Base-by-base conservation (phyloP, 2,888 invertebrate genomes). In the Dimorphilus gyrociliatus region DNA sequence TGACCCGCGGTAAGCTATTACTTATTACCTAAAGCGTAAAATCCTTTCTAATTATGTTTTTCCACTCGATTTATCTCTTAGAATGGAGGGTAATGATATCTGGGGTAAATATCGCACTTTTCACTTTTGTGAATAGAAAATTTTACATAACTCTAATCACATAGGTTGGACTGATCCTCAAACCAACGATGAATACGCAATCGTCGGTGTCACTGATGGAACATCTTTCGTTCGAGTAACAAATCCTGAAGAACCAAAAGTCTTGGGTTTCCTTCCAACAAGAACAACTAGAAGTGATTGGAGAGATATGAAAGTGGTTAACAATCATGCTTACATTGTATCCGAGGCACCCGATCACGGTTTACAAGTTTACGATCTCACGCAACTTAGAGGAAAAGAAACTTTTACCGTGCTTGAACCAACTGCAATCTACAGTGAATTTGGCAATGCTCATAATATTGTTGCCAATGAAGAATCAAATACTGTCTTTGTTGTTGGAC, bases 381-480 rank as follows among this genome's bases (percentile, higher is more conserved):
- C 19, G 10, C 28, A 19, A 7, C 23, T 32, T 7, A 10, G 32
- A 14, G 23, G 15, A n/a, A 27, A 6, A 16, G n/a, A 7, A 16
- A 10, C n/a, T 16, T 10, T 16, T 21, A n/a, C 8, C 8, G 21
- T n/a, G 8, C 21, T 21, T n/a, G 8, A 21, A 15, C 17, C 28
- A 3, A 29, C 28, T 23, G 13, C 23, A 3, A 17, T 21, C 25
- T 32, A 32, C 29, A 17, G 24, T 16, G 25, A 23, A 4, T 17
- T 37, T 8, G 37, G 37, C 2, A 35, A 37, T 23, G 26, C 35
- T 10, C 37, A 37, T 29, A 38, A 38, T 26, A 30, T 38, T 14
- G 33, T 33, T 4, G 16, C 29, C 24, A 36, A 36, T 15, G 25
- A 21, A 8, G 33, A 27, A 8, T 23, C 36, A 1, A 23, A 23